These are phyloP conservation scores for Ectropis grisescens DNA, from an alignment of 1,140 invertebrate species.

Conservation along the genomic window DNA sequence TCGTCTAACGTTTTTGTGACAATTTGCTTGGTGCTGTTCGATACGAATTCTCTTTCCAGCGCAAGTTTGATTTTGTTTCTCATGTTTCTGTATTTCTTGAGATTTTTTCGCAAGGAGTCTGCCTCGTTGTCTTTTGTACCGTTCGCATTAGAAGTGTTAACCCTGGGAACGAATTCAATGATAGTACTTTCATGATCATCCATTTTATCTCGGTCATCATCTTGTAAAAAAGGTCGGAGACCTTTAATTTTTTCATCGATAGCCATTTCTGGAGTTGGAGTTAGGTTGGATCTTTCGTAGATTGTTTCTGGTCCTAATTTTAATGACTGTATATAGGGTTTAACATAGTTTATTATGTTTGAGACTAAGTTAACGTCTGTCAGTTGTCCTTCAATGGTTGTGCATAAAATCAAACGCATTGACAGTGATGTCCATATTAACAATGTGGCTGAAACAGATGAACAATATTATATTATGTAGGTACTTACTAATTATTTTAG, in stretches of 20 bases:
- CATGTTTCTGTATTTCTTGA: constrained; percentile 29
- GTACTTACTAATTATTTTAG: no score
- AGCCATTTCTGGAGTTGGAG: constrained; percentile 13
- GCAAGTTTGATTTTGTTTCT: constrained; percentile 26
- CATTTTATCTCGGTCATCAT: constrained; percentile 21
- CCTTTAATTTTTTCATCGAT: constrained; percentile 26
- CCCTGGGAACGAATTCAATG: constrained; percentile 25
- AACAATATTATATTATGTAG: no score
- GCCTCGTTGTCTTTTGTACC: no score
- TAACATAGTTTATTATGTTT: constrained; percentile 14
- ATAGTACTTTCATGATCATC: constrained; percentile 33
- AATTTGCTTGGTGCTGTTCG: constrained; percentile 23
- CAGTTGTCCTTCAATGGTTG: constrained; percentile 6
- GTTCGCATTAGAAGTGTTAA: no score
- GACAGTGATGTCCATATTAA: no score
- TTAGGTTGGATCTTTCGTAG: no score
- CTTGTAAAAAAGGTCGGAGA: constrained; percentile 30
- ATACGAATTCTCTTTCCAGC: constrained; percentile 27
- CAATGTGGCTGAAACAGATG: no score
- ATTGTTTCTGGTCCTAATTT: neutral
- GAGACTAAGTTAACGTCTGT: constrained; percentile 10
- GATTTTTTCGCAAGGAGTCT: constrained; percentile 2
- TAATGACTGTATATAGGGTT: constrained; percentile 11
- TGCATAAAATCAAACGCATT: no score
- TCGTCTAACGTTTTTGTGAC: constrained; percentile 33